Evolutionary conservation across 2,888 invertebrate species (phyloP).

Genomic region (Melangyna quadrimaculata): DNA sequence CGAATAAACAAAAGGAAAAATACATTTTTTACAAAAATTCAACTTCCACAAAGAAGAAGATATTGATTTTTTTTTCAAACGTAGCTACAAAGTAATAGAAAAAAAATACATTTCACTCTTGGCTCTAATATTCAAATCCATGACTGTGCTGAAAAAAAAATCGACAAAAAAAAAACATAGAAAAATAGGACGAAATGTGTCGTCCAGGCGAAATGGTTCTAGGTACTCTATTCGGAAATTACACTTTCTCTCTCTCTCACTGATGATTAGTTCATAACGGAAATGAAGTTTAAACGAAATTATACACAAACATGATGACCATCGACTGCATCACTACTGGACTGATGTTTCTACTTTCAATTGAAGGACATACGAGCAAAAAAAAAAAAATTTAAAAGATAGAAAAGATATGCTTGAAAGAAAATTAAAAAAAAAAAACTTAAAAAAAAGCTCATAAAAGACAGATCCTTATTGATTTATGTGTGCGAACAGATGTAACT

Average conservation of each 20-base stretch:
- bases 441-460: neutral
- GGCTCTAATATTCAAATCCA: neutral
- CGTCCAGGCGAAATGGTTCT: constrained; percentile 38
- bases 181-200: constrained; percentile 19
- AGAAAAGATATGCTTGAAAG: neutral
- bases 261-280: constrained; percentile 80
- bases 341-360: neutral
- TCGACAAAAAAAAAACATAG: neutral
- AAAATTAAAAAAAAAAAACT: no score
- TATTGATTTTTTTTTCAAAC: neutral
- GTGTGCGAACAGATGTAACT: constrained; percentile 43
- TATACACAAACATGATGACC: constrained; percentile 75
- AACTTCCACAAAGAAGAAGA: neutral
- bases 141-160: neutral
- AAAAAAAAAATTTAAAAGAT: neutral
- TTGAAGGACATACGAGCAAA: constrained; percentile 8
- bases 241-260: no score
- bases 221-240: constrained; percentile 80
- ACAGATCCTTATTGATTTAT: constrained; percentile 31
- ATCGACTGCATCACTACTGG: constrained; percentile 22
- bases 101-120: neutral
- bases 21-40: neutral
- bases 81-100: neutral
- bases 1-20: no score
- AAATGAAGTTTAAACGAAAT: constrained; percentile 81